phyloP scores from a whole-genome alignment of 2,888 invertebrate species.

The Norana najaformis region DNA sequence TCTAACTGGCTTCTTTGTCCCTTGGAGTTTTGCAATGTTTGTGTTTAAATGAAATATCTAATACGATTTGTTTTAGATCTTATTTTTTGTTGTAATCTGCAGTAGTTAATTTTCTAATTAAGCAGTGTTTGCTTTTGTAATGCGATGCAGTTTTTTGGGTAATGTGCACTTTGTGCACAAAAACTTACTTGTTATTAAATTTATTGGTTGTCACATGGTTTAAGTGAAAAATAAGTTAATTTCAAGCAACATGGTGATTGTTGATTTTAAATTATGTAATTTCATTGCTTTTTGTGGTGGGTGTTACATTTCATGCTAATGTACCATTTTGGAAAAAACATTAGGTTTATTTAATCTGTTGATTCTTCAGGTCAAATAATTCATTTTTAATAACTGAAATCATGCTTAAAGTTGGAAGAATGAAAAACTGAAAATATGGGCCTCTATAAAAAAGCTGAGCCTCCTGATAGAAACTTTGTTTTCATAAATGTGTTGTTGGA shows the following conservation, averaged over 20 bases:
- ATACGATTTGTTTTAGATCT: slow-evolving; percentile 1
- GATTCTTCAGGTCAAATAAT: background rate
- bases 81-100: background rate
- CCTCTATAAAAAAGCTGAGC: background rate
- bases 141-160: background rate
- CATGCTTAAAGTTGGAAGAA: background rate
- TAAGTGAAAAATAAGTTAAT: background rate
- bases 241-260: background rate
- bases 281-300: background rate
- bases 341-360: background rate
- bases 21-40: background rate
- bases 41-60: background rate
- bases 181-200: background rate
- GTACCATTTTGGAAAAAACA: background rate
- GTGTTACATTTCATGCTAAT: background rate
- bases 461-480: background rate
- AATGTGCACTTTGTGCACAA: background rate
- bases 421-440: background rate
- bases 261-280: background rate
- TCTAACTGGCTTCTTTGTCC: background rate
- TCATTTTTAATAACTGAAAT: background rate
- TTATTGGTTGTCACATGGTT: background rate
- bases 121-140: background rate
- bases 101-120: background rate
- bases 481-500: background rate